Evolutionary conservation across 2,888 invertebrate species (phyloP).

Genomic region (Limnephilus auricula): DNA sequence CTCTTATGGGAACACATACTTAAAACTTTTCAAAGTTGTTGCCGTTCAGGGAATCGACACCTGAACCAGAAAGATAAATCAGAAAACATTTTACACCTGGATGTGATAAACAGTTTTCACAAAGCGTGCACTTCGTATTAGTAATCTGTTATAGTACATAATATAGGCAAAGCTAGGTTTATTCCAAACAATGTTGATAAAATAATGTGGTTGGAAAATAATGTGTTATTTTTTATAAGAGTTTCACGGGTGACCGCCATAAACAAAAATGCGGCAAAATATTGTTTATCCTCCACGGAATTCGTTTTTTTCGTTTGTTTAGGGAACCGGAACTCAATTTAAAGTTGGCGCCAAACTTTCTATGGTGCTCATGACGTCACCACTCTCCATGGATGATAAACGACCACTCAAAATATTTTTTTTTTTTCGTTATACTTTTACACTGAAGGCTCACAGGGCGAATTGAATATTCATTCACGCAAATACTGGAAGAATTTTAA

Average conservation of each 20-base stretch:
- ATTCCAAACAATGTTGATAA: neutral
- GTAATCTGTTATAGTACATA: too few relatives aligned
- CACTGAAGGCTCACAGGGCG: neutral
- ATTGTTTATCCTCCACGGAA: neutral
- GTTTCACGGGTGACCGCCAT: neutral
- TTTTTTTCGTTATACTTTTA: neutral
- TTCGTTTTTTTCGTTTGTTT: conserved; percentile 9
- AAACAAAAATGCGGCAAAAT: neutral
- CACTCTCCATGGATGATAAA: conserved; percentile 10
- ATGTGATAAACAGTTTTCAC: neutral
- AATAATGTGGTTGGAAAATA: neutral
- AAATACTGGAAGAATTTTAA: neutral
- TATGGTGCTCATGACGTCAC: conserved; percentile 17
- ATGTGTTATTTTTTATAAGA: neutral
- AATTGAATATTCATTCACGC: conserved; percentile 2
- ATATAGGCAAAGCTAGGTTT: too few relatives aligned
- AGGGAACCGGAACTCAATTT: conserved; percentile 16
- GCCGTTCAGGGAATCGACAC: neutral
- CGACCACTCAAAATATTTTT: conserved; percentile 8
- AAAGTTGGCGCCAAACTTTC: conserved; percentile 23
- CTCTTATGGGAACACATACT: neutral
- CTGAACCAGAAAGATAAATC: neutral
- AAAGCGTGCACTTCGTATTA: too few relatives aligned
- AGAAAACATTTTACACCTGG: neutral
- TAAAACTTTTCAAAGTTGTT: neutral